A percentile compares a stretch with the other conserved stretches of the same genome.
Conservation (phyloP, 2,888 invertebrate genomes). For the Mimachlamys varia region DNA sequence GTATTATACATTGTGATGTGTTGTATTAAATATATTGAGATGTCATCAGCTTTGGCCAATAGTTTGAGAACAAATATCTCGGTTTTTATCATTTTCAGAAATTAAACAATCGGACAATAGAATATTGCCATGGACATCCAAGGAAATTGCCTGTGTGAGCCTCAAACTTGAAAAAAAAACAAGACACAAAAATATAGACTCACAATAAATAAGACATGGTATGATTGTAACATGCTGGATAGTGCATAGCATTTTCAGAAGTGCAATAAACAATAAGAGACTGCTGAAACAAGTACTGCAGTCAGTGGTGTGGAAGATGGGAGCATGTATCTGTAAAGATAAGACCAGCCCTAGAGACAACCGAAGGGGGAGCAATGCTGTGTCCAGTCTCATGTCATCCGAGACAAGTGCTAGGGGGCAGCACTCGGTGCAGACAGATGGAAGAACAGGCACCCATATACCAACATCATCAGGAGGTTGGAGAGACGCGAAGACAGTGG, state of each 20-base stretch:
- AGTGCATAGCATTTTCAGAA: conserved; percentile 39
- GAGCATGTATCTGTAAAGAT: conserved; percentile 90
- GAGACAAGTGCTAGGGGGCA: conserved; percentile 42
- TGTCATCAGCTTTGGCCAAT: no score
- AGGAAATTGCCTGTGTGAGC: neutral
- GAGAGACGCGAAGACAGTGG: conserved; percentile 77
- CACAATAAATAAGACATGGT: conserved; percentile 3
- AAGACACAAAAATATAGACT: neutral
- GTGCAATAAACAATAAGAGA: neutral
- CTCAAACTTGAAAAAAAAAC: neutral
- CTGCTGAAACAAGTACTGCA: conserved; percentile 24
- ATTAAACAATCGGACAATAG: neutral
- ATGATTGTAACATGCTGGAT: conserved; percentile 60
- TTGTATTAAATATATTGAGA: neutral
- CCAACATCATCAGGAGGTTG: conserved; percentile 41
- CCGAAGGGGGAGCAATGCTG: neutral
- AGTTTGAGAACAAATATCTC: no score
- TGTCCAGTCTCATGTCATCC: conserved; percentile 45
- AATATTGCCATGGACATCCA: neutral
- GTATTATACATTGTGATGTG: neutral
- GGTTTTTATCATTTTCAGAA: neutral
- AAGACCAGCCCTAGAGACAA: conserved; percentile 66
- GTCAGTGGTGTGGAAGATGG: conserved; percentile 83
- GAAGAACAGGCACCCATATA: conserved; percentile 39
- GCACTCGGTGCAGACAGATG: neutral